Evolutionary conservation across 1,140 invertebrate species (phyloP).

Genomic region (Drosophila varians): DNA sequence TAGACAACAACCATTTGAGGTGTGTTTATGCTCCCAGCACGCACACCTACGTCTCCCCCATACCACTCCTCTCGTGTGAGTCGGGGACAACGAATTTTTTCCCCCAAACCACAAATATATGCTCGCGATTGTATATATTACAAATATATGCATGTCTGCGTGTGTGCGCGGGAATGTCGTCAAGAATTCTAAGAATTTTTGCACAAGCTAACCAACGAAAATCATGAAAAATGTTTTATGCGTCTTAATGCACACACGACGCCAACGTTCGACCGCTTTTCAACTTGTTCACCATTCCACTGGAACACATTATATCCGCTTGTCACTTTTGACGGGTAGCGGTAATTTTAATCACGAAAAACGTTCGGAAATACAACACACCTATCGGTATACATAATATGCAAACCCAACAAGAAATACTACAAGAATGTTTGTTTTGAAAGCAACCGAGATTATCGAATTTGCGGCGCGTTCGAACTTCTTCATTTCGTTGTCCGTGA

Average conservation of each 20-base stretch:
- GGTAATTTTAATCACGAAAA: slow-evolving; percentile 8
- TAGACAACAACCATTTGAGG: slow-evolving; percentile 68
- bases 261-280: slow-evolving; percentile 5
- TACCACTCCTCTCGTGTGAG: slow-evolving; percentile 16
- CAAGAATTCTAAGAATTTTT: slow-evolving; percentile 81
- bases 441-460: slow-evolving; percentile 47
- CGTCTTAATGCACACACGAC: neutral
- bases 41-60: slow-evolving; percentile 39
- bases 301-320: neutral
- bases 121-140: slow-evolving; percentile 18
- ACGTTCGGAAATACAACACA: slow-evolving; percentile 60
- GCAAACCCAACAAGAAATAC: neutral
- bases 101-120: slow-evolving; percentile 3
- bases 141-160: slow-evolving; percentile 16
- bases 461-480: slow-evolving; percentile 21
- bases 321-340: slow-evolving; percentile 30
- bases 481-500: neutral
- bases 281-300: slow-evolving; percentile 2
- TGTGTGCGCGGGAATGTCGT: slow-evolving; percentile 77
- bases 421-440: slow-evolving; percentile 28
- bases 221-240: slow-evolving; percentile 10
- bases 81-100: slow-evolving; percentile 41
- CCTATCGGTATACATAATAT: slow-evolving; percentile 36
- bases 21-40: slow-evolving; percentile 65
- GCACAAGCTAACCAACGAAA: slow-evolving; percentile 45